Percentiles rank a stretch among this genome's conserved stretches.
These are phyloP conservation scores for Magallana angulata DNA, from an alignment of 1,140 invertebrate species.

Conservation along the genomic window DNA sequence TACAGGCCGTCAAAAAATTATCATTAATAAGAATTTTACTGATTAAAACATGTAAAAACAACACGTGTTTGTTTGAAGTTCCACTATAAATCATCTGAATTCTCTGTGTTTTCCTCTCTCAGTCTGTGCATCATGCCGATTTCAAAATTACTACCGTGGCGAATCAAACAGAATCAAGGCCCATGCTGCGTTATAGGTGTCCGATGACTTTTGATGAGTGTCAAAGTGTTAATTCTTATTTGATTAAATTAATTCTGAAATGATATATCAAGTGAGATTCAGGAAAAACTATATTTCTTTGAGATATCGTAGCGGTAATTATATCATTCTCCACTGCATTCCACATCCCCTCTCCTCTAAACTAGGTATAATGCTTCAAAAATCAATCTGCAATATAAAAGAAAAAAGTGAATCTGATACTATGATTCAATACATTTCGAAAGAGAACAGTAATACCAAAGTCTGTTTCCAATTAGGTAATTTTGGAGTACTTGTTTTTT, in stretches of 20 bases:
- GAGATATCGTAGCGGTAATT: not conserved
- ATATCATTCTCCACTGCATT: not conserved
- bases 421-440: not conserved
- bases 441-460: not conserved
- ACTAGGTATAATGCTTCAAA: not conserved
- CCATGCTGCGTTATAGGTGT: conserved; percentile 12
- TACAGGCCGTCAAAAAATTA: conserved; percentile 18
- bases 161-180: conserved; percentile 21
- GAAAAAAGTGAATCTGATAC: not conserved
- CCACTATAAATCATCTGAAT: conserved; percentile 10
- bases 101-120: conserved; percentile 6
- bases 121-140: conserved; percentile 13
- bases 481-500: not conserved
- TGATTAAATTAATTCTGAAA: conserved; percentile 29
- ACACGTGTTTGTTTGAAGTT: conserved; percentile 36
- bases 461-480: not conserved
- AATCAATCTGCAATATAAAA: not conserved
- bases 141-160: conserved; percentile 2
- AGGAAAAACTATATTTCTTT: conserved; percentile 2
- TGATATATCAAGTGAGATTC: conserved; percentile 19
- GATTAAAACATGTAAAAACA: conserved; percentile 25
- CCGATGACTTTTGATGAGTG: conserved; percentile 21
- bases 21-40: conserved; percentile 37
- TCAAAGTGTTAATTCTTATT: conserved; percentile 37
- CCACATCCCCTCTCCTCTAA: not conserved